phyloP scores from a whole-genome alignment of 2,113 vertebrate species.

The Blennius ocellaris region DNA sequence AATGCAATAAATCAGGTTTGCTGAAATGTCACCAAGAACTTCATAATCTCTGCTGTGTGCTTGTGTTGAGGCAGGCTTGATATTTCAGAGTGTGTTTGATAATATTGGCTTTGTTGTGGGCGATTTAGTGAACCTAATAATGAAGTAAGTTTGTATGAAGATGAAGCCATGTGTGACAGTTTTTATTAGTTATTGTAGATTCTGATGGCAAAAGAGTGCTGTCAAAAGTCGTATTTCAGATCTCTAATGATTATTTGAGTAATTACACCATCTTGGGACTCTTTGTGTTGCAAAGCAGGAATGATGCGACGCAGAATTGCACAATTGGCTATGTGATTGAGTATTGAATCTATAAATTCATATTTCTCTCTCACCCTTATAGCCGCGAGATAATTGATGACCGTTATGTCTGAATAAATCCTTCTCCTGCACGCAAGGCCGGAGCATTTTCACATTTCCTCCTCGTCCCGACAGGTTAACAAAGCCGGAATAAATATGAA shows the following conservation, averaged over 20 bases:
- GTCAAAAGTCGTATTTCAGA: constrained; percentile 33
- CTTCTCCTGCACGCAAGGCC: neutral
- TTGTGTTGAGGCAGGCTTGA: neutral
- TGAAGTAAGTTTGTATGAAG: neutral
- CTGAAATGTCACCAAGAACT: constrained; percentile 19
- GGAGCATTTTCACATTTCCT: constrained; percentile 12
- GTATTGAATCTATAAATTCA: constrained; percentile 20
- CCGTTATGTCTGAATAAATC: constrained; percentile 9
- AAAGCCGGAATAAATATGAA: constrained; percentile 13
- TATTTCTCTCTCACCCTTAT: neutral
- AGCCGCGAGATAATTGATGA: constrained; percentile 5
- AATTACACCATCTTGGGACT: constrained; percentile 18
- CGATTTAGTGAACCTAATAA: constrained; percentile 15
- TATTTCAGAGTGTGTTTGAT: neutral
- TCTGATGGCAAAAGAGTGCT: constrained; percentile 13
- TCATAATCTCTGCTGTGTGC: neutral
- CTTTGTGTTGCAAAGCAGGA: constrained; percentile 35
- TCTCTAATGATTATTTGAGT: constrained; percentile 23
- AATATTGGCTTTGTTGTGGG: neutral
- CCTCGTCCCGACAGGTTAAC: constrained; percentile 6
- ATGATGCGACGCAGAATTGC: constrained; percentile 11
- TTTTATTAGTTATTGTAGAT: no score
- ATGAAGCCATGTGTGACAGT: neutral
- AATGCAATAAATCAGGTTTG: constrained; percentile 2
- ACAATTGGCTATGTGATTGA: constrained; percentile 37